Evolutionary conservation across 2,797 vertebrate genomes (phyloP), one percentile per base, ranked within the genome.

Genomic region (Chaunax sp.): DNA sequence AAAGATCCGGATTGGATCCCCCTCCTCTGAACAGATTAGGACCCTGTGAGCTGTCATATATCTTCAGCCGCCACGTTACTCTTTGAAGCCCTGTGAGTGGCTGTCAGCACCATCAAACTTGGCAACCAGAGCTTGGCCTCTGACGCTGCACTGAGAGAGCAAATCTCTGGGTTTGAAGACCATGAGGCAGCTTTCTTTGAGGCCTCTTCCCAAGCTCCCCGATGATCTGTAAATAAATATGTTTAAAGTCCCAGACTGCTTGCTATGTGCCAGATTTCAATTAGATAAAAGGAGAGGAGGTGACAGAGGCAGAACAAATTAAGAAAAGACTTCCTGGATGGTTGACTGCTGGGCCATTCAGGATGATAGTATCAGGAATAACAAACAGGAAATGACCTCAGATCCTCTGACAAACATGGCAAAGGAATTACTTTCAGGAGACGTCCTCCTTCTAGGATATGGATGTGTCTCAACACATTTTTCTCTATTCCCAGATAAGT

Each of bases 1-100:
- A 91, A 88, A 90, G 89, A 93, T 93, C 90, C 80, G 84, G 78
- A 92, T 86, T 57, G 87, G 86, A 91, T 85, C 81, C 67, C 7
- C 38, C 79, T 84, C 77, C 88, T 87, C 89, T 86, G 88, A 92
- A 77, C 87, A 91, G 92, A 93, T 93, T 91, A 92, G 83, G 87
- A 84, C 77, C 67, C 83, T 76, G 83, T 82, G 87, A 92, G 88
- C 87, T 84, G 88, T 87, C 90, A 72, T 90, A 90, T 90, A 91
- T 93, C 89, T 89, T 80, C 72, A 87, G 80, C 67, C 57, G 67
- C 75, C 79, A 69, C 58, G 18, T 61, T 65, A 23, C 76, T 74
- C 90, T 93, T 92, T 94, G 92, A 93, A 90, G 91, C 65, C 64
- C 73, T 0, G 44, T 20, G 30, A 92, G 89, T 78, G 85, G 75